Evolutionary conservation across 2,888 invertebrate species (phyloP), one percentile per base, ranked within the genome.

Genomic region (Scaptomyza cyrtandrae): DNA sequence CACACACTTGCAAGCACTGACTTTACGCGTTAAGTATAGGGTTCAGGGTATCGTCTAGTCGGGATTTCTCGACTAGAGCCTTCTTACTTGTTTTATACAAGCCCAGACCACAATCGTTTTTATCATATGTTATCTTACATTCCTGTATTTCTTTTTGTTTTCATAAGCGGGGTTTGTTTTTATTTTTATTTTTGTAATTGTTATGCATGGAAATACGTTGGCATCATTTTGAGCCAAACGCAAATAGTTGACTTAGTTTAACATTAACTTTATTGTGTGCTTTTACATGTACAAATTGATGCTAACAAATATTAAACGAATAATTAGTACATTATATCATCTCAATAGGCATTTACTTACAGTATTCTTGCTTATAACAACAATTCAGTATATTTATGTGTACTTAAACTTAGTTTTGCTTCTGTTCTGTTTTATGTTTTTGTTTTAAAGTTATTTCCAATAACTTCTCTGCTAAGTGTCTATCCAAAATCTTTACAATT

Each of bases 371-470:
- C 75, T 78, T 75, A 75, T 45, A 58, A 66, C 62, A 67, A 63
- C 67, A 67, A 78, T 73, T 75, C 59, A 78, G 73, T 75, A 70
- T 66, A 56, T 54, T 41, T 33, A 9, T 46, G 16, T 37, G 61
- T 64, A 37, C 46, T 60, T 71, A 49, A 63, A 60, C 60, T 64
- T 77, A 78, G 65, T 79, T 88, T 39, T 39, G 37, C 37, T 7
- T 37, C 1, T 37, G n/a, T 37, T 37, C n/a, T n/a, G n/a, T 13
- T 33, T 33, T 10, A 4, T 33, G 0, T 37, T 14, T 39, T 14
- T 14, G 7, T 1, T 41, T 41, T 83, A 88, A 74, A 88, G 89
- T 85, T 85, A 89, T 85, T 85, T 88, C 75, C 69, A 88, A 88
- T 85, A 89, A 87, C 89, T 84, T 58, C 19, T 14, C 64, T 64